Percentiles rank a stretch among this genome's conserved stretches.
phyloP scores from a whole-genome alignment of 2,797 vertebrate genomes.

The Siniperca scherzeri region DNA sequence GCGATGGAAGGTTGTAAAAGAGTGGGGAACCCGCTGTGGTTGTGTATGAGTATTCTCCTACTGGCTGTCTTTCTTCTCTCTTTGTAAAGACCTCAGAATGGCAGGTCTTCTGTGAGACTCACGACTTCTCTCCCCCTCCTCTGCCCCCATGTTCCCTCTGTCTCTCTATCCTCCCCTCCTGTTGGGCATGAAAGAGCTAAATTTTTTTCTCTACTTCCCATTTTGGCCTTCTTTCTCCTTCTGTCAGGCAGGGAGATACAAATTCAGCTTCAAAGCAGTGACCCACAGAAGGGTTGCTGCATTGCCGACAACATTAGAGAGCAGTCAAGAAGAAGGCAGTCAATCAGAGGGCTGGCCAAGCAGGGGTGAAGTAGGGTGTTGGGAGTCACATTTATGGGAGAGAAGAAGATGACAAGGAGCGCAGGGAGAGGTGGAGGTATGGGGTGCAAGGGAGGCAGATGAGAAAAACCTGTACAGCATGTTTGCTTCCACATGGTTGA shows the following conservation, averaged over 20 bases:
- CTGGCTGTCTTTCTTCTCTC: conserved; percentile 49
- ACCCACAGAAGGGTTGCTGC: conserved; percentile 59
- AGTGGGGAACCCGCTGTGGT: conserved; percentile 47
- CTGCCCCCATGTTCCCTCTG: conserved; percentile 40
- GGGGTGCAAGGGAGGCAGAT: conserved; percentile 31
- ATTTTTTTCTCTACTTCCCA: conserved; percentile 38
- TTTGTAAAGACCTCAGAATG: conserved; percentile 61
- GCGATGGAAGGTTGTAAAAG: conserved; percentile 41
- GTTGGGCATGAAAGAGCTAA: conserved; percentile 52
- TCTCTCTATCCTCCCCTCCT: conserved; percentile 43
- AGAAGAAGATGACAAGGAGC: conserved; percentile 42
- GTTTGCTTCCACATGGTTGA: conserved; percentile 64
- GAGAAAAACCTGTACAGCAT: conserved; percentile 50
- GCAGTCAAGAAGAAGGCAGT: conserved; percentile 57
- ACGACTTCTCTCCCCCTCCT: conserved; percentile 22
- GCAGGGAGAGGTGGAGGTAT: conserved; percentile 6
- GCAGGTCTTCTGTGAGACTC: conserved; percentile 52
- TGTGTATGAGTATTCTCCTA: conserved; percentile 42
- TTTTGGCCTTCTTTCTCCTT: conserved; percentile 37
- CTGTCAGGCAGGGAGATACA: conserved; percentile 60
- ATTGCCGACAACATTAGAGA: conserved; percentile 59
- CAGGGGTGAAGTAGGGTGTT: conserved; percentile 27
- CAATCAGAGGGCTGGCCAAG: conserved; percentile 44
- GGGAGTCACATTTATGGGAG: conserved; percentile 15
- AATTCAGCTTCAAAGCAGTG: conserved; percentile 68